Evolutionary conservation across 2,797 vertebrate genomes (phyloP), one percentile per base, ranked within the genome.

Genomic region (Lepus townsendii): DNA sequence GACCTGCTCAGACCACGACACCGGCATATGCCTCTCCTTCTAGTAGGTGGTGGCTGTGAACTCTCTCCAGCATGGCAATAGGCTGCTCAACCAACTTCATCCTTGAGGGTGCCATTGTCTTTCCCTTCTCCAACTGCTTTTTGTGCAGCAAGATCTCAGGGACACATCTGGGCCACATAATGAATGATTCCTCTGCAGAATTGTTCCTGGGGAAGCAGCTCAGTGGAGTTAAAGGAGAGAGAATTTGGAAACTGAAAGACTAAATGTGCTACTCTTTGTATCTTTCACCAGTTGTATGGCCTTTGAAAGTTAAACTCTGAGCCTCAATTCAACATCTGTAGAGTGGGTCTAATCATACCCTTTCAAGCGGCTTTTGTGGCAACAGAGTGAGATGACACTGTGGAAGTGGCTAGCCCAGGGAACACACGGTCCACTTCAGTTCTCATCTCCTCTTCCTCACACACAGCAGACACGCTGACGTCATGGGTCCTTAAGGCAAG

Each of bases 1-100:
- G 99, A 89, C 98, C 98, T 3, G 95, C 99, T 30, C 95, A 99
- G 93, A 97, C 96, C 83, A 98, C 99, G n/a, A 98, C 98, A 7
- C 99, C 99, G 4, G 98, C 98, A 0, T 99, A 97, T 69, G 99
- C 99, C 54, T 98, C 98, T 97, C 99, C 99, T 54, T 99, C 99
- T 95, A 99, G 99, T 99, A 98, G 97, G 99, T 99, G 94, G 66
- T 79, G 90, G 52, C 91, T 97, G 82, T 17, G 95, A 88, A 87
- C 19, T 62, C 62, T 57, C 85, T 82, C 66, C 68, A 86, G 78
- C 54, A 82, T 80, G 78, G 73, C 57, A 66, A 54, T 63, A 35
- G 77, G 76, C 50, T 84, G 85, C 86, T 71, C 19, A 38, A 60
- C 32, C 82, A 89, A 3, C n/a, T 73, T 77, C 69, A 88, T 47